Evolutionary conservation across 2,888 invertebrate species (phyloP).

Genomic region (Ellobium chinense): DNA sequence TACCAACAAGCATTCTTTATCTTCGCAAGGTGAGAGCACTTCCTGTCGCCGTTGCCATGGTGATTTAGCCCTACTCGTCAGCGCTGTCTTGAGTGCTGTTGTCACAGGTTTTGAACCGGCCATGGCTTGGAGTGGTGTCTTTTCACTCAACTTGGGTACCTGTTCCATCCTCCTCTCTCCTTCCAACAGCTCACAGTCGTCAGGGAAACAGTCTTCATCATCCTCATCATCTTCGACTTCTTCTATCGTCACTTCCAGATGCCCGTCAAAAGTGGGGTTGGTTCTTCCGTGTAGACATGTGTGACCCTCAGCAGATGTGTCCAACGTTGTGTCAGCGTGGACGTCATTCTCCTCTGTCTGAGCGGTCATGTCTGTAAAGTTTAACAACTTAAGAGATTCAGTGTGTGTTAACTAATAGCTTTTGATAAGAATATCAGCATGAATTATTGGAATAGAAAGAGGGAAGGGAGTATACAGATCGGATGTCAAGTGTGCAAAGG

Average conservation of each 20-base stretch:
- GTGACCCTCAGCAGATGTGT: slow-evolving; percentile 4
- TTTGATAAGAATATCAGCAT: too few species aligned
- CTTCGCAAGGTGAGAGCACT: neutral
- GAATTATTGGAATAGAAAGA: too few species aligned
- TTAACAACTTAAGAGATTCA: too few species aligned
- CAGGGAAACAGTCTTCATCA: slow-evolving; percentile 31
- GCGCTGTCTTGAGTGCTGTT: neutral
- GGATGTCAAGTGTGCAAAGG: too few species aligned
- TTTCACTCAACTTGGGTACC: neutral
- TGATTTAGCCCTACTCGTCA: neutral
- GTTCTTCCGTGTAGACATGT: slow-evolving; percentile 22
- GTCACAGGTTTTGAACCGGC: neutral
- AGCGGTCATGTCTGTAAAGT: too few species aligned
- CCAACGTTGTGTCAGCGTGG: neutral
- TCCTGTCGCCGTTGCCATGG: slow-evolving; percentile 19
- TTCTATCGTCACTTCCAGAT: neutral
- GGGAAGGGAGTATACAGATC: too few species aligned
- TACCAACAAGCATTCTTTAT: slow-evolving; percentile 24
- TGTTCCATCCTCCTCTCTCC: neutral
- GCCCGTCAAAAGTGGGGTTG: slow-evolving; percentile 22
- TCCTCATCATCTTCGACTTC: slow-evolving; percentile 27
- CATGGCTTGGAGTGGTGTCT: neutral
- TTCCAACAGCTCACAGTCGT: neutral
- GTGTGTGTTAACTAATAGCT: too few species aligned
- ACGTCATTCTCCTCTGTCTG: neutral